A percentile compares a stretch with the other conserved stretches of the same genome.
Conservation (phyloP, 53 echinoderm and acorn worm species). For the Holothuria scabra region DNA sequence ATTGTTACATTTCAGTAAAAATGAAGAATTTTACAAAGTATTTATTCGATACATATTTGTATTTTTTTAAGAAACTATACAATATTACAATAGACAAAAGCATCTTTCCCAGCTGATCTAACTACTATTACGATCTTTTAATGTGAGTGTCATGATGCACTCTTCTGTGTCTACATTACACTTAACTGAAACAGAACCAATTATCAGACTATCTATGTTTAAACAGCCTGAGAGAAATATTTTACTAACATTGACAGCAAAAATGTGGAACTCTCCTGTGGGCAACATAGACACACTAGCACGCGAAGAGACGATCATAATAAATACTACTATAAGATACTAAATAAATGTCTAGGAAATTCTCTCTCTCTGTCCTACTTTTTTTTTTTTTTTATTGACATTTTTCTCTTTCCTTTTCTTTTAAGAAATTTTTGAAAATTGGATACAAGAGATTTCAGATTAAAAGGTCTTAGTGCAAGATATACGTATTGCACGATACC, state of each 20-base stretch:
- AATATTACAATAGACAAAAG: constrained; percentile 23
- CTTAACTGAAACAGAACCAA: too few relatives aligned
- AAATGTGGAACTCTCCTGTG: too few relatives aligned
- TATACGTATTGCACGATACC: too few relatives aligned
- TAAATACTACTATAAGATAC: constrained; percentile 1
- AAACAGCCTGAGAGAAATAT: too few relatives aligned
- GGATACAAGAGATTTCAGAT: constrained; percentile 1
- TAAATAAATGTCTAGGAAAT: neutral
- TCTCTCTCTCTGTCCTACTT: neutral
- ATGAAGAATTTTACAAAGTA: constrained; percentile 42
- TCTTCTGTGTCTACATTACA: too few relatives aligned
- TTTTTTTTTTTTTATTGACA: constrained; percentile 2
- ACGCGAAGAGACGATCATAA: too few relatives aligned
- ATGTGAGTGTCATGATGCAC: neutral
- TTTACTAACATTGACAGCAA: too few relatives aligned
- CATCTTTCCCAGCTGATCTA: constrained; percentile 13
- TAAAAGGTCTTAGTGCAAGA: neutral
- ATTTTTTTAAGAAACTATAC: constrained; percentile 39
- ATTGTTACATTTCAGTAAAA: constrained; percentile 29
- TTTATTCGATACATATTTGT: constrained; percentile 4
- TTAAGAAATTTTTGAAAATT: neutral
- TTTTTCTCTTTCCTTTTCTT: neutral
- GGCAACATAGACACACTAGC: too few relatives aligned
- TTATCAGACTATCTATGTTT: too few relatives aligned
- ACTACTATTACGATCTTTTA: neutral